A percentile compares a stretch with the other conserved stretches of the same genome.
Evolutionary conservation across 1,140 invertebrate genomes (phyloP).

Genomic region (Penaeus japonicus): DNA sequence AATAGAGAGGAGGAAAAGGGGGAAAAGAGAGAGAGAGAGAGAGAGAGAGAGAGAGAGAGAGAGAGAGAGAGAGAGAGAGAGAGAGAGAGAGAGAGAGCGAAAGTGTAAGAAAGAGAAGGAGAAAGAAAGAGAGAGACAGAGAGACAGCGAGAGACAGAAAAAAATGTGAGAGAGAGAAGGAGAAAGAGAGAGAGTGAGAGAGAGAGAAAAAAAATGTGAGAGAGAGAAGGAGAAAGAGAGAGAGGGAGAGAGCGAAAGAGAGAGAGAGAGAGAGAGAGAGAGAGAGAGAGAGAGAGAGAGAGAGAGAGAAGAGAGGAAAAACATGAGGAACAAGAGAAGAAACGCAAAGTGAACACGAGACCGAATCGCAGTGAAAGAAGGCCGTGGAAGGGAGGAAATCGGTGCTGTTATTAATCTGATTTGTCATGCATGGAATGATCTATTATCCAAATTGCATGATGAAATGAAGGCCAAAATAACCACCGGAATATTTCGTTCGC

Average conservation of each 20-base stretch:
- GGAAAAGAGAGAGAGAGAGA: too few species aligned
- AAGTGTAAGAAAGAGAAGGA: too few species aligned
- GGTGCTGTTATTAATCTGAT: neutral
- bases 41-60: too few species aligned
- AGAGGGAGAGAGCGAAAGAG: neutral
- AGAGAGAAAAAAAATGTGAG: too few species aligned
- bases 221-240: neutral
- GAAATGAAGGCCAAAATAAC: constrained; percentile 39
- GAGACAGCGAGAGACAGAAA: too few species aligned
- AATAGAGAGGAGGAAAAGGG: too few species aligned
- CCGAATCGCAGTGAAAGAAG: neutral
- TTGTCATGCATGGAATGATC: constrained; percentile 41
- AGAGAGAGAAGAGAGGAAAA: neutral
- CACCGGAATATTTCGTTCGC: constrained; percentile 17
- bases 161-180: too few species aligned
- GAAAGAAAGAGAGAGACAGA: too few species aligned
- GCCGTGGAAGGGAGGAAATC: neutral
- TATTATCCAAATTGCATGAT: constrained; percentile 49
- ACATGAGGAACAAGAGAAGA: neutral
- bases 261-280: neutral
- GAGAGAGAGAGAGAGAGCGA: too few species aligned
- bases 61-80: too few species aligned
- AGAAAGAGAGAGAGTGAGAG: too few species aligned
- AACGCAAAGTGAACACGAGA: neutral
- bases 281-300: neutral